These are phyloP conservation scores for Nanorana parkeri DNA, from an alignment of 2,113 vertebrate genomes.

Conservation along the genomic window DNA sequence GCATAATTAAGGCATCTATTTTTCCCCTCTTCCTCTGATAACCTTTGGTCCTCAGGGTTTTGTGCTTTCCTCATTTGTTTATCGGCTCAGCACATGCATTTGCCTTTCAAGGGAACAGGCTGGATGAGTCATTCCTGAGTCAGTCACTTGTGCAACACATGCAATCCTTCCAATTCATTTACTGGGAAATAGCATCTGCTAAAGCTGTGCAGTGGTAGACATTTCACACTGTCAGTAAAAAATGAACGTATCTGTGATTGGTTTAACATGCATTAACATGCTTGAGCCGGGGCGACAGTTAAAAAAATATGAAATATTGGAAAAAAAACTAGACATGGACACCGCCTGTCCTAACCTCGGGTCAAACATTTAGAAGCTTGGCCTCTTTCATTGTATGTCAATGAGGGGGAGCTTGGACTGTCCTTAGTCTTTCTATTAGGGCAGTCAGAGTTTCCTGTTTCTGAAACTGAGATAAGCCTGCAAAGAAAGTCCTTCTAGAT, in stretches of 20 bases:
- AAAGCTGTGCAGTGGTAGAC: constrained; percentile 65
- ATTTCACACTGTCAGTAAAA: constrained; percentile 65
- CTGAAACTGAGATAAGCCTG: no score
- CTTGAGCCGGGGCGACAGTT: no score
- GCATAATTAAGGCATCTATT: not conserved
- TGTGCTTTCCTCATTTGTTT: constrained; percentile 65
- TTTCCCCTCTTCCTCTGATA: constrained; percentile 59
- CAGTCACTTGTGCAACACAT: constrained; percentile 66
- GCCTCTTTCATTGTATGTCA: no score
- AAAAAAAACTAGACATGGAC: no score
- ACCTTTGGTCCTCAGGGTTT: constrained; percentile 65
- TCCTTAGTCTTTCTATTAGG: no score
- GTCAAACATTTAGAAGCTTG: no score
- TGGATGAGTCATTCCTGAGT: constrained; percentile 72
- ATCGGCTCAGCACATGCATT: constrained; percentile 66
- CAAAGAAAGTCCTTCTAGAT: no score
- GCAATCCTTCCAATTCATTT: constrained; percentile 69
- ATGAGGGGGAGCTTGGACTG: no score
- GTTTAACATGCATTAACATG: no score
- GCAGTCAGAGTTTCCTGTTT: no score
- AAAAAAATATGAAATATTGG: no score
- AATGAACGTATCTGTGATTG: constrained; percentile 61
- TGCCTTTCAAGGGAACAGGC: constrained; percentile 67
- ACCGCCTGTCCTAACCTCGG: no score
- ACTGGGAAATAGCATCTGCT: constrained; percentile 70